Conservation (phyloP, 2,113 vertebrate genomes). For the Garra rufa region DNA sequence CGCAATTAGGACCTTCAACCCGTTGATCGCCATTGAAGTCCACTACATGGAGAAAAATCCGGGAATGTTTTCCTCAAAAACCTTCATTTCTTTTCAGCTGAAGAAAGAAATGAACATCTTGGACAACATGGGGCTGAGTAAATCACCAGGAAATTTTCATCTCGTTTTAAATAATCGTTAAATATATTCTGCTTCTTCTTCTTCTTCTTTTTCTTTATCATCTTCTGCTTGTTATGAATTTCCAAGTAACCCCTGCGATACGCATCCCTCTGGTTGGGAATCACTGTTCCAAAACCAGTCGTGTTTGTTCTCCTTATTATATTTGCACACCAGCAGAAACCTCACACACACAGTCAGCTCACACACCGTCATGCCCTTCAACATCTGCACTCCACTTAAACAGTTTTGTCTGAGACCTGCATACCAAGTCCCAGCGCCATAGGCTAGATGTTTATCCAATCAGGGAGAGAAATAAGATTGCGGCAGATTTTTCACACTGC, state of each 20-base stretch:
- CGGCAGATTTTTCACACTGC: slow-evolving; percentile 50
- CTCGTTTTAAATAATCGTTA: too few relatives aligned
- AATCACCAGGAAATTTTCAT: too few relatives aligned
- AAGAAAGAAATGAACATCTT: too few relatives aligned
- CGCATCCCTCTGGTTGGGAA: background rate
- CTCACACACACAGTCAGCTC: slow-evolving; percentile 31
- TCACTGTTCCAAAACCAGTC: background rate
- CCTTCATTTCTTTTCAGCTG: too few relatives aligned
- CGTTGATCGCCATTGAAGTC: too few relatives aligned
- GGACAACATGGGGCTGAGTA: too few relatives aligned
- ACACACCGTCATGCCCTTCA: slow-evolving; percentile 15
- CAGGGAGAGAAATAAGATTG: slow-evolving; percentile 39
- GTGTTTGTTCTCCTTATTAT: background rate
- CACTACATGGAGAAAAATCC: too few relatives aligned
- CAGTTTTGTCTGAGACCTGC: slow-evolving; percentile 22
- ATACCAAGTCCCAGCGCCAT: slow-evolving; percentile 39
- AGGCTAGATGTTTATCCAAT: slow-evolving; percentile 46
- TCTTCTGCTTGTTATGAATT: background rate
- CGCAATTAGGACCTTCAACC: too few relatives aligned
- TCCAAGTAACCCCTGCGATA: background rate
- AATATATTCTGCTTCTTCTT: too few relatives aligned
- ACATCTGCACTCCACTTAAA: slow-evolving; percentile 32
- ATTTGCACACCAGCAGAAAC: slow-evolving; percentile 12
- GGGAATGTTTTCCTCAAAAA: too few relatives aligned
- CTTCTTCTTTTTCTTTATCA: too few relatives aligned